phyloP scores from a whole-genome alignment of 2,888 invertebrate species.

The Poecilobothrus nobilitatus region DNA sequence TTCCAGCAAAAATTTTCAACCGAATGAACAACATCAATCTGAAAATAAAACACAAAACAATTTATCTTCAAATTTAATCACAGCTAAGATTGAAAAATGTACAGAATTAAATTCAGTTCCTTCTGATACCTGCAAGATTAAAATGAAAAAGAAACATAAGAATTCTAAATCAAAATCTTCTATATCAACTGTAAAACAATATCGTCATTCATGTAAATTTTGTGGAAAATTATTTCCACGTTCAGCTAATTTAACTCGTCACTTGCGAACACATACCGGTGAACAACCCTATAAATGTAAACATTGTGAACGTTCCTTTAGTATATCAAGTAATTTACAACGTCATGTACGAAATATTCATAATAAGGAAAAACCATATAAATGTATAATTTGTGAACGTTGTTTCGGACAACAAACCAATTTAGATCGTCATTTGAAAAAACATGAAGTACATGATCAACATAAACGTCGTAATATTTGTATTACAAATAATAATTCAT shows the following conservation, averaged over 20 bases:
- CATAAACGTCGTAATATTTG: slow-evolving; percentile 47
- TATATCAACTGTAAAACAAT: slow-evolving; percentile 58
- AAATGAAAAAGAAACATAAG: neutral
- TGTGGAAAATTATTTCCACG: slow-evolving; percentile 96
- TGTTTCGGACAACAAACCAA: slow-evolving; percentile 99
- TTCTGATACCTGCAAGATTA: no score
- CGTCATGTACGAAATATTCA: slow-evolving; percentile 98
- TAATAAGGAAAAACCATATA: slow-evolving; percentile 96
- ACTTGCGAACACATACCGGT: slow-evolving; percentile 94
- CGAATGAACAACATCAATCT: no score
- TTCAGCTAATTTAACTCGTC: slow-evolving; percentile 92
- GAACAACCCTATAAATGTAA: slow-evolving; percentile 98
- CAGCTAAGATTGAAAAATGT: no score
- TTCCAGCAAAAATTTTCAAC: no score
- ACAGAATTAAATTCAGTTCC: no score
- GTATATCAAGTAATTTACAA: slow-evolving; percentile 96
- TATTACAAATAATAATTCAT: slow-evolving; percentile 41
- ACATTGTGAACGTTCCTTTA: slow-evolving; percentile 97
- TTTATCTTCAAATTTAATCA: no score
- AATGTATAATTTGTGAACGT: slow-evolving; percentile 93
- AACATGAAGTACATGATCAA: slow-evolving; percentile 81
- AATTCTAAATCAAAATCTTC: slow-evolving; percentile 45
- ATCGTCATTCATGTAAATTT: slow-evolving; percentile 94
- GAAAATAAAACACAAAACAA: no score
- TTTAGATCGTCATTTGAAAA: slow-evolving; percentile 93